A percentile compares a stretch with the other conserved stretches of the same genome.
phyloP scores from a whole-genome alignment of 2,888 invertebrate genomes.

The Coronaproctus castanopsis region DNA sequence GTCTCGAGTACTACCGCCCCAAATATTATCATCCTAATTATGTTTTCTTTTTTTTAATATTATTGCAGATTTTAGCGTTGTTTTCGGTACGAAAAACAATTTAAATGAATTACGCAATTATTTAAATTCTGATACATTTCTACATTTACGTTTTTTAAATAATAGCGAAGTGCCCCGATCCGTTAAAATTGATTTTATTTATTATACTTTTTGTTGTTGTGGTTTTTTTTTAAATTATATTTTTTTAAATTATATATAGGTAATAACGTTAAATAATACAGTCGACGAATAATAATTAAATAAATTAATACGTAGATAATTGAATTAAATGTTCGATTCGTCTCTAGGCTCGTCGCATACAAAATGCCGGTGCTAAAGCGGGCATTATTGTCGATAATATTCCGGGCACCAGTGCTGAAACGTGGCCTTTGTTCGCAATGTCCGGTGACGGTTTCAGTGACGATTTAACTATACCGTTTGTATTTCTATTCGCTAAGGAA shows the following conservation, averaged over 20 bases:
- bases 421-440: constrained; percentile 83
- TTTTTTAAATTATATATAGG: no score
- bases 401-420: constrained; percentile 47
- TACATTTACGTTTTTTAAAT: no score
- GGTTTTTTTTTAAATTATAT: no score
- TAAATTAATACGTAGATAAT: no score
- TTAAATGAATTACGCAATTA: background rate
- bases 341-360: constrained; percentile 48
- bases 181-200: no score
- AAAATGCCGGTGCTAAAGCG: constrained; percentile 49
- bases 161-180: no score
- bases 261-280: no score
- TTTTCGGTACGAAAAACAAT: background rate
- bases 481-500: constrained; percentile 68
- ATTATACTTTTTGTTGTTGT: no score
- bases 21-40: background rate
- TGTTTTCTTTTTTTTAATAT: background rate
- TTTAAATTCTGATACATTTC: no score
- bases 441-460: constrained; percentile 67
- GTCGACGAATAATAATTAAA: no score
- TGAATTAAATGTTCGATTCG: no score
- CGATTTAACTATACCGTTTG: constrained; percentile 72
- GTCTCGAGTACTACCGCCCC: background rate
- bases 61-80: background rate
- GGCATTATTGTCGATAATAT: constrained; percentile 74